These are phyloP conservation scores for Drosophila santomea DNA, from an alignment of 1,140 invertebrate genomes.

Conservation along the genomic window DNA sequence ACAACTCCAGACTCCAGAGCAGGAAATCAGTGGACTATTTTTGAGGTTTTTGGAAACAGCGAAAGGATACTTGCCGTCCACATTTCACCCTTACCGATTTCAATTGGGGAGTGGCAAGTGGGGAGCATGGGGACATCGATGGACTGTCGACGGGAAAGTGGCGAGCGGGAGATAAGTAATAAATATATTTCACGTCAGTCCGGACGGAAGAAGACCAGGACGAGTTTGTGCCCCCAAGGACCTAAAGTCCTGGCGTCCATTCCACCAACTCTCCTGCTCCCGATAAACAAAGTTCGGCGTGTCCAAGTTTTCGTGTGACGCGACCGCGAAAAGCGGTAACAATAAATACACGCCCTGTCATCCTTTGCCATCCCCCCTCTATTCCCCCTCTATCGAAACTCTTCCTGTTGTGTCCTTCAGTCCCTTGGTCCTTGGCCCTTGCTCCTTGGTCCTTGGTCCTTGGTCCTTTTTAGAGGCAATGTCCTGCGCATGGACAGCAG, in stretches of 20 bases:
- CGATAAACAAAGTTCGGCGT: conserved; percentile 61
- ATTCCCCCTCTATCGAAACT: not conserved
- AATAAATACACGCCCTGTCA: conserved; percentile 70
- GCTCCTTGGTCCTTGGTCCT: not conserved
- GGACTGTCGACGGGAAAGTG: conserved; percentile 8
- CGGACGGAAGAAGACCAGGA: conserved; percentile 43
- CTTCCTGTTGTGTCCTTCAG: conserved; percentile 9
- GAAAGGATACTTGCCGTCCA: conserved; percentile 15
- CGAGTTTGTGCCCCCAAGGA: conserved; percentile 12
- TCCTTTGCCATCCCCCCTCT: conserved; percentile 16
- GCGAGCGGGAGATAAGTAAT: conserved; percentile 57
- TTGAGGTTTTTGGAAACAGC: not conserved
- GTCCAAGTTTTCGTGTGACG: conserved; percentile 61
- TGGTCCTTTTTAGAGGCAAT: not conserved
- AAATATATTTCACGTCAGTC: conserved; percentile 71
- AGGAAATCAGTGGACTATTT: conserved; percentile 55
- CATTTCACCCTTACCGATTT: conserved; percentile 56
- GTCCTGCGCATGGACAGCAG: conserved; percentile 48
- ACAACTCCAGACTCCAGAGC: conserved; percentile 46
- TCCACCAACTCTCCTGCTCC: not conserved
- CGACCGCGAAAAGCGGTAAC: conserved; percentile 72
- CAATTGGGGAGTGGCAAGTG: not conserved
- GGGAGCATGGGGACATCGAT: conserved; percentile 12
- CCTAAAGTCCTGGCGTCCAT: conserved; percentile 3
- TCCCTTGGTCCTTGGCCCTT: not conserved